These are phyloP conservation scores for Himantopus leucocephalus DNA, from an alignment of 2,113 vertebrate species.

Conservation along the genomic window DNA sequence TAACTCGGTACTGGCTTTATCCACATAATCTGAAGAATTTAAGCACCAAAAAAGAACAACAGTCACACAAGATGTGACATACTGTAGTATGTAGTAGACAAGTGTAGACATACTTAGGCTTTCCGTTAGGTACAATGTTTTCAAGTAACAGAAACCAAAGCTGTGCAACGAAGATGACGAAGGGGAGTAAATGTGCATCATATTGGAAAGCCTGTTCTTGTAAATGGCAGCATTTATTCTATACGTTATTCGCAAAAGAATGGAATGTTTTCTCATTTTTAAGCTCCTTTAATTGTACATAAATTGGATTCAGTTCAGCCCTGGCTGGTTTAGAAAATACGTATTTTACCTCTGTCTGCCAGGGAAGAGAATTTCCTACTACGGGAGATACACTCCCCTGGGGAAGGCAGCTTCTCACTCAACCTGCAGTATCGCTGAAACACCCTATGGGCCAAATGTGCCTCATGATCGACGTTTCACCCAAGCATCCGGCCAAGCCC, in stretches of 20 bases:
- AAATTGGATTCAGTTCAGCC: neutral
- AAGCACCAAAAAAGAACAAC: slow-evolving; percentile 41
- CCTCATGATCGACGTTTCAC: neutral
- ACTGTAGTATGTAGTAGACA: too few relatives aligned
- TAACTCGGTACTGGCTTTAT: slow-evolving; percentile 31
- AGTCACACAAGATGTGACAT: neutral
- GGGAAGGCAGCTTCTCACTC: neutral
- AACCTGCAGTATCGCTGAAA: neutral
- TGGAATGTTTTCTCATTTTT: slow-evolving; percentile 43
- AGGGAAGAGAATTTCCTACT: neutral
- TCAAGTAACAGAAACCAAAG: slow-evolving; percentile 63
- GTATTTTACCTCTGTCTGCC: neutral
- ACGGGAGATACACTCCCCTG: neutral
- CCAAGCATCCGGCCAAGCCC: neutral
- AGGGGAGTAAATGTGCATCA: neutral
- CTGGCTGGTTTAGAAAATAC: neutral
- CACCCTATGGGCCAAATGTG: neutral
- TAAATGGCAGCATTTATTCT: neutral
- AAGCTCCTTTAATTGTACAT: neutral
- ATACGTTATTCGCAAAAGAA: neutral
- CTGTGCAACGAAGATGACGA: neutral
- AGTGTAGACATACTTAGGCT: neutral
- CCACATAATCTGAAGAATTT: neutral
- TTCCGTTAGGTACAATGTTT: neutral
- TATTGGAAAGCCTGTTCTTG: neutral